Conservation (phyloP, 2,797 vertebrate species). For the Gobionotothen gibberifrons region DNA sequence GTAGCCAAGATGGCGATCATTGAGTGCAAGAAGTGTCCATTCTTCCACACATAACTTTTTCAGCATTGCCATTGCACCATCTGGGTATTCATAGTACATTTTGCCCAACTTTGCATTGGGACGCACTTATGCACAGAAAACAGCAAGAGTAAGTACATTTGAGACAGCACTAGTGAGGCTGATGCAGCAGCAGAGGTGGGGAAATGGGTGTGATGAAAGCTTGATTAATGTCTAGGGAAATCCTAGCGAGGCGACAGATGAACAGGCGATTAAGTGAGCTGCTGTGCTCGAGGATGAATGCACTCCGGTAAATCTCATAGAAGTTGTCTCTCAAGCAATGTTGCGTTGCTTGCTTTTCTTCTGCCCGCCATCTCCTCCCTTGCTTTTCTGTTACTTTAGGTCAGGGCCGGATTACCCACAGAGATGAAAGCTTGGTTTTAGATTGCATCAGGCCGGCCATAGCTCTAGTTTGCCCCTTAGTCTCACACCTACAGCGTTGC, state of each 20-base stretch:
- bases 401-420: conserved; percentile 27
- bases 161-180: not conserved
- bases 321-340: not conserved
- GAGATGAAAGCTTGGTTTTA: conserved; percentile 40
- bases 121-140: too few species aligned
- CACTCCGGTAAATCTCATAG: conserved; percentile 25
- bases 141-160: too few species aligned
- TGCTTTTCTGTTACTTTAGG: conserved; percentile 10
- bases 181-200: not conserved
- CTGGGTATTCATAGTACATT: too few species aligned
- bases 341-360: conserved; percentile 10
- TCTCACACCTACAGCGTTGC: conserved; percentile 2
- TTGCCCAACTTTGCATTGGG: too few species aligned
- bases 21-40: too few species aligned
- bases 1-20: too few species aligned
- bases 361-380: not conserved
- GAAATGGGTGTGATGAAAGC: conserved; percentile 19
- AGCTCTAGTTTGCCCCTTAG: conserved; percentile 17
- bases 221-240: conserved; percentile 29
- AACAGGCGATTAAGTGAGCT: conserved; percentile 29
- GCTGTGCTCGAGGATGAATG: conserved; percentile 1
- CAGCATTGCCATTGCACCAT: too few species aligned
- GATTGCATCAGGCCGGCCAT: conserved; percentile 30
- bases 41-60: too few species aligned
- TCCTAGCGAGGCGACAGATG: conserved; percentile 29